Percentiles rank a stretch among this genome's conserved stretches.
Evolutionary conservation across 2,113 vertebrate genomes (phyloP).

Genomic region (Tapirus terrestris): DNA sequence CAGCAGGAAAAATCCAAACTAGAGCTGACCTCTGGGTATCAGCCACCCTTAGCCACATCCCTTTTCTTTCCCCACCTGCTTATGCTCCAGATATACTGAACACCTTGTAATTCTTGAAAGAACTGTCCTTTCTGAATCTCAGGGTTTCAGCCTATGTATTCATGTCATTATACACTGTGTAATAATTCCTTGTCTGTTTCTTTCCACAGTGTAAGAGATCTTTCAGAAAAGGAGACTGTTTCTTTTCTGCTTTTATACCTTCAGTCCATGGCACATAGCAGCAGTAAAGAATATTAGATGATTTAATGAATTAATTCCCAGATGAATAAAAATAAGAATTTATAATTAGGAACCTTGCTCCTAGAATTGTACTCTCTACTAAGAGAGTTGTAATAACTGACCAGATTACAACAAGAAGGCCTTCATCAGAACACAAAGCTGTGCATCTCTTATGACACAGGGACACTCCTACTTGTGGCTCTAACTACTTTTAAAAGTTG

Average conservation of each 20-base stretch:
- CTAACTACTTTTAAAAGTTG: background rate
- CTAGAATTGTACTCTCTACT: background rate
- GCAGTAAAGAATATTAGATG: background rate
- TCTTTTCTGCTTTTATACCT: background rate
- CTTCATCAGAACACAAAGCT: no score
- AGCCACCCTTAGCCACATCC: background rate
- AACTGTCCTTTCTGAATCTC: background rate
- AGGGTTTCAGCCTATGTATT: background rate
- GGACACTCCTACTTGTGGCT: background rate
- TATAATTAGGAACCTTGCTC: background rate
- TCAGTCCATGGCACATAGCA: background rate
- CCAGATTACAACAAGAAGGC: background rate
- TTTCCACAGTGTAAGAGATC: background rate
- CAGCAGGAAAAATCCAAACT: constrained; percentile 45
- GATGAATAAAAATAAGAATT: background rate
- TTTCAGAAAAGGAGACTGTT: background rate
- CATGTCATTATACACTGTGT: background rate
- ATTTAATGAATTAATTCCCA: background rate
- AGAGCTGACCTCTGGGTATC: background rate
- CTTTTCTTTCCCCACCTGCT: background rate
- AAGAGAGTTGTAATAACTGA: background rate
- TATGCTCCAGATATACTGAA: background rate
- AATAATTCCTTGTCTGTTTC: background rate
- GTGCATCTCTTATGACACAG: background rate
- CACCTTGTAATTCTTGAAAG: background rate